Base-by-base conservation (phyloP, 2,888 invertebrate genomes). In the Drosophila neotestacea region DNA sequence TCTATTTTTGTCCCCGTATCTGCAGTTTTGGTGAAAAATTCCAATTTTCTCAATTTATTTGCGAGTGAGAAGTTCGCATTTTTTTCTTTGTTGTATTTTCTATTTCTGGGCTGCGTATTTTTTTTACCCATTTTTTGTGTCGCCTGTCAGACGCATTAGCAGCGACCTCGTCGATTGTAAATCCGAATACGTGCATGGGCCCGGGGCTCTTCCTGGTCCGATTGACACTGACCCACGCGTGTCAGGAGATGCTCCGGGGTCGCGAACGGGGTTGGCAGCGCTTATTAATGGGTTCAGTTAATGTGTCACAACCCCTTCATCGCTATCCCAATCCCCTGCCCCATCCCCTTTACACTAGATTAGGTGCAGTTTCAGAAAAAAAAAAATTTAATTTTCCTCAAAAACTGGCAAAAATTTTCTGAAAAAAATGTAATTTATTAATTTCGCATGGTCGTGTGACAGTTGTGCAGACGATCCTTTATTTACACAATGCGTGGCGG, bases 271-370 rank as follows among this genome's bases (percentile, higher is more conserved):
- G 90, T 91, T 90, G 87, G 81, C 81, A 81, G 85, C 85, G 90
- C 86, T 84, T 81, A 85, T 91, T 90, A 91, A 90, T 91, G 90
- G 91, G 91, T 91, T 91, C 91, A 91, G 82, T 77, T 85, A 81
- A 76, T 81, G 78, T 85, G 85, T 89, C 85, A 73, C 85, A 91
- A 91, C 91, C 91, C 91, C 91, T 90, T 90, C 82, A 58, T 61
- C 79, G 58, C 47, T 27, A 22, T n/a, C 27, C 38, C 58, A 22
- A 27, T 39, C 30, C 42, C 42, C 28, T 47, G 27, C 44, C 51
- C 58, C 34, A 34, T 65, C 65, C 68, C 79, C 71, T 46, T 74
- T 76, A 63, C 73, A 61, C 59, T 73, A 76, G 76, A 76, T 76
- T 74, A 71, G 60, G 28, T 50, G 50, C 39, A 55, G 11, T 70